Percentiles rank a stretch among this genome's conserved stretches.
These are phyloP conservation scores for Sprattus sprattus DNA, from an alignment of 2,113 vertebrate genomes.

Conservation along the genomic window DNA sequence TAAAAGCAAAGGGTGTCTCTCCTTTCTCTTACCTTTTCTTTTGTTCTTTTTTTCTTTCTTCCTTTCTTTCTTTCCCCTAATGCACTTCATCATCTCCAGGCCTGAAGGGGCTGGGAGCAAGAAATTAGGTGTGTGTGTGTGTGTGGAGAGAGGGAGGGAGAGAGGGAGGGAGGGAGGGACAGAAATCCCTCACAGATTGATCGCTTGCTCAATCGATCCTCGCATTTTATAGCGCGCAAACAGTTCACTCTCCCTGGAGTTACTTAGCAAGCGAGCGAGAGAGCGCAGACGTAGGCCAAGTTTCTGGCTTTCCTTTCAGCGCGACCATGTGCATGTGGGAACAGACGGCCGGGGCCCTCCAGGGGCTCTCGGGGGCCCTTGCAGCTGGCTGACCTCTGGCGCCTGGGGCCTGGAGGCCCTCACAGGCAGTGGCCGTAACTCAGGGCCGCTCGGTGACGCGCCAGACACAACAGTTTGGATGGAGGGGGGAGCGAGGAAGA, in stretches of 20 bases:
- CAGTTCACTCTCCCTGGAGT: neutral
- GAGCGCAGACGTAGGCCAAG: neutral
- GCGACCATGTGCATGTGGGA: neutral
- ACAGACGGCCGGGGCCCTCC: neutral
- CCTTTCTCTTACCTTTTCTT: neutral
- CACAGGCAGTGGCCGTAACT: neutral
- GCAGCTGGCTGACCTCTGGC: neutral
- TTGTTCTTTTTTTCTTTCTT: neutral
- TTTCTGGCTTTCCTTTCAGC: neutral
- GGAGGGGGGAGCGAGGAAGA: neutral
- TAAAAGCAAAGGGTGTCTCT: no score
- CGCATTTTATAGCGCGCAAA: neutral
- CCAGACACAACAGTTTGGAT: neutral
- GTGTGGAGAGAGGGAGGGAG: slow-evolving; percentile 9
- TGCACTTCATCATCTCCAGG: neutral
- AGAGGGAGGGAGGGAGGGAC: neutral
- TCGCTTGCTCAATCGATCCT: slow-evolving; percentile 7
- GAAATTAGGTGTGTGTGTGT: neutral
- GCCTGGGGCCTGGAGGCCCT: neutral
- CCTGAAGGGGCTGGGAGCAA: neutral
- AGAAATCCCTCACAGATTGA: neutral
- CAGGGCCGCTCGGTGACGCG: neutral
- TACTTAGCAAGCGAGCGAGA: neutral
- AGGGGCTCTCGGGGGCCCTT: neutral
- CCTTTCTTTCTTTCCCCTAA: neutral